phyloP scores from a whole-genome alignment of 2,113 vertebrate species.

The Vulpes lagopus region DNA sequence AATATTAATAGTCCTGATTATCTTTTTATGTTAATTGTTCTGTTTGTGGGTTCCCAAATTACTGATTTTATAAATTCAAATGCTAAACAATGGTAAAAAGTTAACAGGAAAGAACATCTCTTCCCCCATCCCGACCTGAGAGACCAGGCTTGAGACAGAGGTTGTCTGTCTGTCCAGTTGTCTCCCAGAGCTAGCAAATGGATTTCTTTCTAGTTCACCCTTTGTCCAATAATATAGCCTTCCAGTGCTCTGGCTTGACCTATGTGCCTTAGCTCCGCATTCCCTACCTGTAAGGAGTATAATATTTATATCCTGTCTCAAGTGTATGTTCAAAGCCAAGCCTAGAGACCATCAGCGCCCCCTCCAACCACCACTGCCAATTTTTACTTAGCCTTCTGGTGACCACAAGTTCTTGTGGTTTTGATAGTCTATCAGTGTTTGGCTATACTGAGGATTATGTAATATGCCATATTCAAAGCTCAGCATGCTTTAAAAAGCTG shows the following conservation, averaged over 20 bases:
- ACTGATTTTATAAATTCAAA: neutral
- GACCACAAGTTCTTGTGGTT: neutral
- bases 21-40: neutral
- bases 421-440: accelerated
- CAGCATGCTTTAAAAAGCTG: neutral
- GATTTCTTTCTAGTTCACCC: neutral
- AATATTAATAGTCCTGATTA: neutral
- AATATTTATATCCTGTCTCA: neutral
- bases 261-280: neutral
- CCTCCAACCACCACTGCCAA: accelerated
- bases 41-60: neutral
- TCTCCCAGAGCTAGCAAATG: neutral
- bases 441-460: neutral
- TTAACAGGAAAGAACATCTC: no score
- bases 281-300: neutral
- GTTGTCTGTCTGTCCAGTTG: neutral
- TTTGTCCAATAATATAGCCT: neutral
- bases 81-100: neutral
- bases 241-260: neutral
- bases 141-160: neutral
- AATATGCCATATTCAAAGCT: accelerated
- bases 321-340: neutral
- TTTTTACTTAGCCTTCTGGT: no score
- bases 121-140: neutral
- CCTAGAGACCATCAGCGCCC: neutral